These are phyloP conservation scores for Tupaia chinensis DNA, from an alignment of 2,113 vertebrate species.

Conservation along the genomic window DNA sequence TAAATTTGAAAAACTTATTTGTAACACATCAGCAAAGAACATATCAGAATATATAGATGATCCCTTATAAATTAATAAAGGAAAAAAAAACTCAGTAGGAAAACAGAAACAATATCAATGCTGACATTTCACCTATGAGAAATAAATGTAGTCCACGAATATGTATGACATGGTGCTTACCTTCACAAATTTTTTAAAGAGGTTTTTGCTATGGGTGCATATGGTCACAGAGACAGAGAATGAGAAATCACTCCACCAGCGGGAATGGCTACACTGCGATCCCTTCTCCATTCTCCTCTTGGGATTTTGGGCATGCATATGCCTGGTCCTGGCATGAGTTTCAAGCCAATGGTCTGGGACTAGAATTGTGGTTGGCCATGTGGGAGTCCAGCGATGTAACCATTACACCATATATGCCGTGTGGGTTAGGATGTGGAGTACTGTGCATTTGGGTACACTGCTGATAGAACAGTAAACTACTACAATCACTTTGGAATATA, in stretches of 20 bases:
- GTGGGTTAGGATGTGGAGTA: neutral
- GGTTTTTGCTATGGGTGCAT: no score
- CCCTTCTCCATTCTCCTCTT: no score
- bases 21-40: neutral
- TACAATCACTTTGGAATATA: neutral
- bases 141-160: neutral
- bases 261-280: no score
- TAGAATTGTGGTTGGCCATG: no score
- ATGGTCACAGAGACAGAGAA: no score
- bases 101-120: neutral
- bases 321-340: no score
- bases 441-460: neutral
- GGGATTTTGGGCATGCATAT: no score
- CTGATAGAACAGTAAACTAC: neutral
- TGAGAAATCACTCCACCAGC: no score
- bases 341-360: no score
- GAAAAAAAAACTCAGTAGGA: slow-evolving; percentile 34
- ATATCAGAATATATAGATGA: neutral
- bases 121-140: neutral
- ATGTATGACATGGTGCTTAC: neutral
- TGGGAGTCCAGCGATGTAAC: no score
- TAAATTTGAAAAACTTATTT: neutral
- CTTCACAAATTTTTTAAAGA: neutral
- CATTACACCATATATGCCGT: neutral
- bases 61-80: slow-evolving; percentile 10